phyloP scores from a whole-genome alignment of 2,113 vertebrate genomes.

The Cnemophilus loriae region DNA sequence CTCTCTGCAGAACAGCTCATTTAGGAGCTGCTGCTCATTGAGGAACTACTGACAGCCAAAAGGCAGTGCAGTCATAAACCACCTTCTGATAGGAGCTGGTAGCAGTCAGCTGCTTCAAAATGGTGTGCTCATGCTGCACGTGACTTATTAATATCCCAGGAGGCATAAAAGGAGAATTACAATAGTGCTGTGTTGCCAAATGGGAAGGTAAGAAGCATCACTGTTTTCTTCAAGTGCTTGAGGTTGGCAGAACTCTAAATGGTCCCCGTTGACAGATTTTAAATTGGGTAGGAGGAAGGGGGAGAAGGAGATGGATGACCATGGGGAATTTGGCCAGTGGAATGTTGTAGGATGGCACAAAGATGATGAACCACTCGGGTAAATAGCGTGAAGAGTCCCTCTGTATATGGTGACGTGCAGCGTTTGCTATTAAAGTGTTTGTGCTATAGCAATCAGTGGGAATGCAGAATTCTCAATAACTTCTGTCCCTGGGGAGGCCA shows the following conservation, averaged over 20 bases:
- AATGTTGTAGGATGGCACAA: background rate
- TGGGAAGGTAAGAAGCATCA: background rate
- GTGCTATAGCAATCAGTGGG: background rate
- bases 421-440: background rate
- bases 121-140: background rate
- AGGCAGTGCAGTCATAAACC: background rate
- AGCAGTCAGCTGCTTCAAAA: background rate
- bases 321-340: background rate
- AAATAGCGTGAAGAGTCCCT: background rate
- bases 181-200: background rate
- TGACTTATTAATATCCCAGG: background rate
- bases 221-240: background rate
- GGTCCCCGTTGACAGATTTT: rapidly evolving
- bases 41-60: background rate
- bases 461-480: background rate
- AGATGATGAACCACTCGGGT: background rate
- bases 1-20: background rate
- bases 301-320: background rate
- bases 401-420: background rate
- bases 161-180: background rate
- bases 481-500: background rate
- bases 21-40: background rate
- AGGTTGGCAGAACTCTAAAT: background rate
- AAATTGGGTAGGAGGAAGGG: background rate
- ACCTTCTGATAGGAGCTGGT: background rate